Evolutionary conservation across 2,797 vertebrate species (phyloP).

Genomic region (Phalanger gymnotis): DNA sequence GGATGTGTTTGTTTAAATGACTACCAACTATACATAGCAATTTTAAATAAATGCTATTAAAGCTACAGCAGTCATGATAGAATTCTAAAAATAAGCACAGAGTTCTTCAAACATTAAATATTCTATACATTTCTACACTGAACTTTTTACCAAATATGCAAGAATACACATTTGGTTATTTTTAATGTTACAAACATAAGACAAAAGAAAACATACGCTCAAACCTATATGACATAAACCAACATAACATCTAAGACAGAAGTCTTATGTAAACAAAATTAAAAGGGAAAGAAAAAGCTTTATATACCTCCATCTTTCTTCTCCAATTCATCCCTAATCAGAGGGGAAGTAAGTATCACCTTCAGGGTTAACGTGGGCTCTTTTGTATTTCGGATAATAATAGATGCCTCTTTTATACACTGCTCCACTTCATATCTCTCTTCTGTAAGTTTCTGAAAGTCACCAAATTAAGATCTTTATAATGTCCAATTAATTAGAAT

Average conservation of each 20-base stretch:
- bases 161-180: slow-evolving; percentile 40
- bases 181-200: slow-evolving; percentile 51
- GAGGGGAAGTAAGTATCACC: slow-evolving; percentile 95
- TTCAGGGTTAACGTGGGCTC: slow-evolving; percentile 96
- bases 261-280: slow-evolving; percentile 67
- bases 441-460: slow-evolving; percentile 95
- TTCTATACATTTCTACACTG: slow-evolving; percentile 50
- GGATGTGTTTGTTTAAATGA: not conserved
- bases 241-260: slow-evolving; percentile 65
- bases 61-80: slow-evolving; percentile 47
- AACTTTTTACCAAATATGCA: slow-evolving; percentile 58
- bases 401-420: slow-evolving; percentile 92
- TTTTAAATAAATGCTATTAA: slow-evolving; percentile 42
- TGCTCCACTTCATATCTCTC: slow-evolving; percentile 95
- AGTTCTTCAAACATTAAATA: slow-evolving; percentile 35
- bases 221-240: slow-evolving; percentile 77
- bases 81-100: slow-evolving; percentile 20
- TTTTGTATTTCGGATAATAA: slow-evolving; percentile 92
- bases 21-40: slow-evolving; percentile 28
- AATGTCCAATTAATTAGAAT: slow-evolving; percentile 64
- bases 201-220: slow-evolving; percentile 57
- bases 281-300: slow-evolving; percentile 66
- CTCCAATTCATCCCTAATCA: slow-evolving; percentile 94
- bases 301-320: slow-evolving; percentile 90
- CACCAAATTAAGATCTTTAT: slow-evolving; percentile 82